phyloP scores from a whole-genome alignment of 2,113 vertebrate genomes.

The Verasper variegatus region DNA sequence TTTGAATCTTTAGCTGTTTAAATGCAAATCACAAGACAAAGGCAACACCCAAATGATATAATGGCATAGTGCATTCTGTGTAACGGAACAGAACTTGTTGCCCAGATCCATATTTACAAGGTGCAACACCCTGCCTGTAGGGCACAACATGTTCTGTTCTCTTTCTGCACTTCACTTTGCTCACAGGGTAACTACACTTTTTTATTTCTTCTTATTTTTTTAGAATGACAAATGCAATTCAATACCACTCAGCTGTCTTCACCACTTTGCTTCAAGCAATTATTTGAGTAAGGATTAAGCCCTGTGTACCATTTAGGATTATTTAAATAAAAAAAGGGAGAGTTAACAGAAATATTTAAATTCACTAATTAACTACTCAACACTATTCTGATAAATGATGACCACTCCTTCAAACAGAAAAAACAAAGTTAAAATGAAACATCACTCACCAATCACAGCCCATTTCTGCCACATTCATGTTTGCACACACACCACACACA shows the following conservation, averaged over 20 bases:
- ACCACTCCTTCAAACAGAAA: no score
- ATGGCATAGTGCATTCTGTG: constrained; percentile 8
- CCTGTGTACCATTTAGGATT: not conserved
- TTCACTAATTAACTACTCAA: no score
- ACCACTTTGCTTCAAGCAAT: not conserved
- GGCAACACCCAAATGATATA: constrained; percentile 35
- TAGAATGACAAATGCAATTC: not conserved
- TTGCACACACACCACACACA: no score
- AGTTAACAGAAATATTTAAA: no score
- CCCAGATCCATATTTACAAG: constrained; percentile 40
- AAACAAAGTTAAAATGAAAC: no score
- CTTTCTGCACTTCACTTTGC: not conserved
- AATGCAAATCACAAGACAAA: constrained; percentile 36
- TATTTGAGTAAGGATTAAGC: not conserved
- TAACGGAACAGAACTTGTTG: constrained; percentile 7
- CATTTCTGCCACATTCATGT: no score
- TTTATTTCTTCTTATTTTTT: not conserved
- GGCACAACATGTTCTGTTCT: constrained; percentile 6
- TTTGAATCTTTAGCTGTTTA: constrained; percentile 31
- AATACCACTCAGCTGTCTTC: not conserved
- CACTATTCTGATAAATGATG: no score
- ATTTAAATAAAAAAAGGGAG: no score
- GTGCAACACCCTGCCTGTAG: constrained; percentile 29
- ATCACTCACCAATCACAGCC: no score
- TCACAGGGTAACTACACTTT: not conserved